Evolutionary conservation across 37 sponge, comb jelly and placozoan genomes (phyloP), one percentile per base, ranked within the genome.

Genomic region (Hormiphora californensis): DNA sequence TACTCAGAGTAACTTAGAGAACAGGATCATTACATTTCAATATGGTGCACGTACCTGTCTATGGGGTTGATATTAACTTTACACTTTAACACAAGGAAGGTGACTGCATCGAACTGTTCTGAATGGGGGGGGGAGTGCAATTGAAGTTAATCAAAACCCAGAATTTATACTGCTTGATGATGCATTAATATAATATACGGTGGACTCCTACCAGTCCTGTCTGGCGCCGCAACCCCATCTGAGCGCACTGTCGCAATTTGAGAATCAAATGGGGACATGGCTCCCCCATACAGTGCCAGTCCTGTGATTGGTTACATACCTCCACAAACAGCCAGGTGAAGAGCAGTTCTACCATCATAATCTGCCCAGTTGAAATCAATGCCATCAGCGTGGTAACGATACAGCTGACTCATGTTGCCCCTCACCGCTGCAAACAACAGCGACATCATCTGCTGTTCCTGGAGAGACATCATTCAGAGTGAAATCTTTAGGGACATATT

Each of bases 261-360:
- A n/a, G n/a, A n/a, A n/a, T n/a, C n/a, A n/a, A n/a, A n/a, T n/a
- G n/a, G n/a, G n/a, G n/a, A n/a, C n/a, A n/a, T n/a, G n/a, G n/a
- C n/a, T n/a, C n/a, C n/a, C n/a, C n/a, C n/a, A n/a, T n/a, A n/a
- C n/a, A n/a, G n/a, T n/a, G n/a, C n/a, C n/a, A n/a, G n/a, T n/a
- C n/a, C n/a, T n/a, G n/a, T n/a, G n/a, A n/a, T n/a, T n/a, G n/a
- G n/a, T n/a, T n/a, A n/a, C n/a, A n/a, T 54, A 86, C 89, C 91
- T 51, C 87, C 91, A 2, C 86, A 63, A 2, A 85, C 91, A 21
- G 88, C 91, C 15, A 90, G 61, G 40, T 90, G 91, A 40, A 90
- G 86, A 30, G 91, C 85, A 1, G 91, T 88, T 40, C 91, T 57
- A 0, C 88, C 88, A 28, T 90, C 91, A 86, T 90, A 88, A 40